phyloP scores from a whole-genome alignment of 2,113 vertebrate genomes.

The Platysternon megacephalum region DNA sequence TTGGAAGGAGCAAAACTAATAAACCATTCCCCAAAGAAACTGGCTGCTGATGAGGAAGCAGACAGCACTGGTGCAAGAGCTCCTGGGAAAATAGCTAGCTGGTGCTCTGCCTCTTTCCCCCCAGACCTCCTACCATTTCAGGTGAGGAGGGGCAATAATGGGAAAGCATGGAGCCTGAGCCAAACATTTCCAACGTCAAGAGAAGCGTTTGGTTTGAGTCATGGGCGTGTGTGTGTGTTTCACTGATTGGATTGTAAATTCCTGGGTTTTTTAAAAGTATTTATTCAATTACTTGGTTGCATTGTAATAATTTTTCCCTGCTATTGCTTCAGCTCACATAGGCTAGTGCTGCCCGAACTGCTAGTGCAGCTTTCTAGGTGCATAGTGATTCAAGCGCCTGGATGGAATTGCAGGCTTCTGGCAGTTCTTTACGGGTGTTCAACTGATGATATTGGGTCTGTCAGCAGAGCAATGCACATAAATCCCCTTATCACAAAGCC shows the following conservation, averaged over 20 bases:
- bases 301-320: neutral
- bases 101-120: neutral
- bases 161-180: too few species aligned
- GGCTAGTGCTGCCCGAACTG: too few species aligned
- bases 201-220: neutral
- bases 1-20: neutral
- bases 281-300: neutral
- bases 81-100: neutral
- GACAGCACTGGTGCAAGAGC: neutral
- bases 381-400: neutral
- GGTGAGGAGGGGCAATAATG: neutral
- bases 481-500: neutral
- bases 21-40: neutral
- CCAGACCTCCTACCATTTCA: neutral
- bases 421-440: neutral
- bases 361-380: too few species aligned
- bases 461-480: neutral
- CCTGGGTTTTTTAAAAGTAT: neutral
- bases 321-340: neutral
- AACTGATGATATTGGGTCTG: neutral
- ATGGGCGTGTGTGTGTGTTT: neutral
- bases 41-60: neutral
- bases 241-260: neutral
- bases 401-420: neutral
- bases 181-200: neutral